phyloP scores from a whole-genome alignment of 1,140 invertebrate genomes.

The Neotoxoptera formosana region DNA sequence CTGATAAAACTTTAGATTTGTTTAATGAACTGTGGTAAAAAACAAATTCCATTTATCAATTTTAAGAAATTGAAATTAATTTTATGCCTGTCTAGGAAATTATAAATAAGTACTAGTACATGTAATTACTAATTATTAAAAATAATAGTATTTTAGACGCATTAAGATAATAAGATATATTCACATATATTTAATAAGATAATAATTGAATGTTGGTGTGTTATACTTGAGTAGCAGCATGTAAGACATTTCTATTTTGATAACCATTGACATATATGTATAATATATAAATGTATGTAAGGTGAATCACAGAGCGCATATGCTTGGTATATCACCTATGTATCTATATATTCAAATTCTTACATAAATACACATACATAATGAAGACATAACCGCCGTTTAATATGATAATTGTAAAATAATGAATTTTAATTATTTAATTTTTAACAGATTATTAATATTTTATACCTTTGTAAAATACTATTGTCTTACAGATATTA shows the following conservation, averaged over 20 bases:
- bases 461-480: slow-evolving; percentile 31
- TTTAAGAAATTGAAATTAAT: not conserved
- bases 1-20: not conserved
- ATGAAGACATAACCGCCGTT: not conserved
- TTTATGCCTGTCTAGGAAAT: not conserved
- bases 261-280: not conserved
- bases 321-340: not conserved
- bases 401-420: not conserved
- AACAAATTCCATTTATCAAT: not conserved
- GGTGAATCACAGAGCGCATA: not conserved
- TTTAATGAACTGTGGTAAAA: not conserved
- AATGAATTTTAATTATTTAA: not conserved
- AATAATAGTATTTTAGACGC: not conserved
- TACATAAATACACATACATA: not conserved
- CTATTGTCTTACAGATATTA: slow-evolving; percentile 20
- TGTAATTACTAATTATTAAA: not conserved
- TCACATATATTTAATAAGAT: not conserved
- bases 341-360: not conserved
- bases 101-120: not conserved
- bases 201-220: not conserved
- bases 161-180: no score
- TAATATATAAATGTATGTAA: not conserved
- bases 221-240: not conserved
- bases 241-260: not conserved
- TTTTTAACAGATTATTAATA: not conserved